Base-by-base conservation (phyloP, 2,113 vertebrate species). In the Pipra filicauda region DNA sequence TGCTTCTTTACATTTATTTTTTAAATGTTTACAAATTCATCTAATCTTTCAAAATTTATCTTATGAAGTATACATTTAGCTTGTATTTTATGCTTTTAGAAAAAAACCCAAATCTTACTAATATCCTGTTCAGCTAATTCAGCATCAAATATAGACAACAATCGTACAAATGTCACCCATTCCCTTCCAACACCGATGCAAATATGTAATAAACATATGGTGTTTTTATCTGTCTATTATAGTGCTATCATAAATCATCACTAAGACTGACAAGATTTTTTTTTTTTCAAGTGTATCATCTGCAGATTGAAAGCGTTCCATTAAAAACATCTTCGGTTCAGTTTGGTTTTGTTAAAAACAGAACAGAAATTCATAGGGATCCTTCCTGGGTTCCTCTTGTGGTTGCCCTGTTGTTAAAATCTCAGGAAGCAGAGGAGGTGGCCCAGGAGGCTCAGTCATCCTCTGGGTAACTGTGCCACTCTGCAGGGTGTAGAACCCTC, bases 401-500 rank as follows among this genome's bases (percentile, higher is more conserved):
- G 12, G 5, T 33, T 86, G 12, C 20, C 20, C 8, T 26, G 12
- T 58, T 88, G 7, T 75, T 74, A 64, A 75, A 79, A 57, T 12
- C 9, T 77, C 27, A 44, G n/a, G 11, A 76, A 69, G 31, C 8
- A 84, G 49, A 80, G 6, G 13, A 48, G 1, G 7, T 20, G 4
- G 4, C 20, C 15, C 19, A 27, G 39, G 12, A 79, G 35, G 4
- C 8, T 73, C 12, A 46, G 19, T 64, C 19, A 59, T 22, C 1
- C 18, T 23, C 21, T 61, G 23, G 7, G 30, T 43, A 52, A 27
- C 14, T 52, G 8, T 39, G 35, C 16, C 61, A 15, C 18, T n/a
- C 65, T 61, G 8, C 0, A 4, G 8, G 3, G 2, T 1, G 2
- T 39, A 61, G 8, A 79, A 5, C 15, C 6, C 8, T 66, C 21